Evolutionary conservation across 2,888 invertebrate species (phyloP).

Genomic region (Mesorhabditis spiculigera): DNA sequence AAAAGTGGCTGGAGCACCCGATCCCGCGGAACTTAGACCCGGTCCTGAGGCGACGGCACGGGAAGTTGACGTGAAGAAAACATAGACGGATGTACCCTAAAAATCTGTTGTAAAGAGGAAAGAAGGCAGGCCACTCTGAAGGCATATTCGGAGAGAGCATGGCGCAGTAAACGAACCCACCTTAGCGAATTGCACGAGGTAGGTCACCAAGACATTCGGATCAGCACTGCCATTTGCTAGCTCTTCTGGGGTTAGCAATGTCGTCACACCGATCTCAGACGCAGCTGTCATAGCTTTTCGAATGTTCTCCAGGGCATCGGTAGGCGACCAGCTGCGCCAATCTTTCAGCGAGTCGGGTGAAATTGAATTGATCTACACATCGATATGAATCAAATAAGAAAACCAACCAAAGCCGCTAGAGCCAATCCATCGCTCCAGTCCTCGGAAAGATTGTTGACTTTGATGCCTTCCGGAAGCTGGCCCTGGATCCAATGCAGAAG

Average conservation of each 20-base stretch:
- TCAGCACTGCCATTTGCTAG: constrained; percentile 86
- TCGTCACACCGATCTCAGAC: constrained; percentile 82
- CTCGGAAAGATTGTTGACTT: constrained; percentile 80
- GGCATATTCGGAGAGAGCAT: too few species aligned
- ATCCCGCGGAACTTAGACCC: too few species aligned
- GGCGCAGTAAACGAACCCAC: background rate
- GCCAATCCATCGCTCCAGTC: constrained; percentile 88
- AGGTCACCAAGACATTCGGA: constrained; percentile 90
- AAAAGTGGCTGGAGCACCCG: too few species aligned
- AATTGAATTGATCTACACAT: constrained; percentile 65
- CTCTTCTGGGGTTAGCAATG: constrained; percentile 81
- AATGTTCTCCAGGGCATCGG: constrained; percentile 79
- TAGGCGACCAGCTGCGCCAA: constrained; percentile 81
- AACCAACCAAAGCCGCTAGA: constrained; percentile 74
- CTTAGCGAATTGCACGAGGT: constrained; percentile 81
- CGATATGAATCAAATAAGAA: background rate
- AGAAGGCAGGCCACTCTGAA: too few species aligned
- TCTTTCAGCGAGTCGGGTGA: constrained; percentile 85
- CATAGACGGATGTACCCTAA: too few species aligned
- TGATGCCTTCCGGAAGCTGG: constrained; percentile 68
- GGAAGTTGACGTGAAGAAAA: too few species aligned
- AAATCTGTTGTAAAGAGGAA: too few species aligned
- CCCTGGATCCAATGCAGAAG: constrained; percentile 84
- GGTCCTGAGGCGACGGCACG: too few species aligned
- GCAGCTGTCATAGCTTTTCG: constrained; percentile 85